phyloP scores from a whole-genome alignment of 2,888 invertebrate genomes.

The Macrophya alboannulata region DNA sequence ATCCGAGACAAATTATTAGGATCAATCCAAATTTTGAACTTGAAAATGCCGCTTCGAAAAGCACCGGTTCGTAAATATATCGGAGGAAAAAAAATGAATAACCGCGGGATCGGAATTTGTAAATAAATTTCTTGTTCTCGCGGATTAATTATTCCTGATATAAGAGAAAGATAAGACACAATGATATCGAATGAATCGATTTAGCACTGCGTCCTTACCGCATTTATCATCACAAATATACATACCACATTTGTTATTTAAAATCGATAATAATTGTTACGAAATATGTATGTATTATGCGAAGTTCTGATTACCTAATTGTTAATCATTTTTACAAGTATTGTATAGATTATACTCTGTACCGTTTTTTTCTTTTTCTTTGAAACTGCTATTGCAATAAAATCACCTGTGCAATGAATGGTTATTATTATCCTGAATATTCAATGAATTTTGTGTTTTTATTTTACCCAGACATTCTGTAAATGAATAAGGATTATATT shows the following conservation, averaged over 20 bases:
- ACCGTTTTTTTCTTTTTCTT: background rate
- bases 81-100: background rate
- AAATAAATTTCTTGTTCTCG: background rate
- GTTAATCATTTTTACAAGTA: background rate
- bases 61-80: constrained; percentile 67
- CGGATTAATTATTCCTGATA: background rate
- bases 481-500: background rate
- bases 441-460: background rate
- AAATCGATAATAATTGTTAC: background rate
- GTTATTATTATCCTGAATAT: background rate
- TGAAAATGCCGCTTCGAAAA: constrained; percentile 70
- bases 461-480: background rate
- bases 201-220: background rate
- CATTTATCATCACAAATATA: constrained; percentile 1
- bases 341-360: background rate
- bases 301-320: background rate
- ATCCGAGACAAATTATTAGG: constrained; percentile 68
- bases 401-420: constrained; percentile 11
- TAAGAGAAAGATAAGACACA: background rate
- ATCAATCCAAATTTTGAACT: constrained; percentile 69
- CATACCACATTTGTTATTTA: constrained; percentile 1
- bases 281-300: background rate
- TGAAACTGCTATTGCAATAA: background rate
- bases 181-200: constrained; percentile 37
- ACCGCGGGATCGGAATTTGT: background rate